Evolutionary conservation across 2,797 vertebrate genomes (phyloP).

Genomic region (Pyrocephalus nanus): DNA sequence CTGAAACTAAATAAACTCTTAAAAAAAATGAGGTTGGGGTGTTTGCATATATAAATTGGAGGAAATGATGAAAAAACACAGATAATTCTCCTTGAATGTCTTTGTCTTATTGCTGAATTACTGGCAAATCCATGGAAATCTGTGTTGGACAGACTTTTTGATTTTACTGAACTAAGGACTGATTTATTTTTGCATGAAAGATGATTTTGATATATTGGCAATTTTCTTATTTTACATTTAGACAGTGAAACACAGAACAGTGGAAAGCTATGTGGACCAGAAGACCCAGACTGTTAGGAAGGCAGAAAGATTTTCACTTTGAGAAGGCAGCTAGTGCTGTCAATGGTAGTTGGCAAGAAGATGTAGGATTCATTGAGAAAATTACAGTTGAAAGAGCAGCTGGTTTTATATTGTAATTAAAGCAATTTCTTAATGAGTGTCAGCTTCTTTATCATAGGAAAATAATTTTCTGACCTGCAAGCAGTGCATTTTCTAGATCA

Average conservation of each 20-base stretch:
- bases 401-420: neutral
- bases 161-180: neutral
- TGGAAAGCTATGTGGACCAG: neutral
- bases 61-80: neutral
- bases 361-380: neutral
- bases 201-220: neutral
- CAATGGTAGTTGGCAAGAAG: neutral
- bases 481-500: neutral
- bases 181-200: neutral
- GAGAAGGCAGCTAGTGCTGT: neutral
- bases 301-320: neutral
- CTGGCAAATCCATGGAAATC: neutral
- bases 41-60: neutral
- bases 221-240: neutral
- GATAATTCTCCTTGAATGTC: neutral
- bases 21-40: fast-evolving
- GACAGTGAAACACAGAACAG: neutral
- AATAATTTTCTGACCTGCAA: neutral
- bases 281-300: neutral
- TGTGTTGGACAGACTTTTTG: neutral
- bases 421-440: neutral
- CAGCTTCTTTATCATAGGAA: neutral
- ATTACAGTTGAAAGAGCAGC: neutral
- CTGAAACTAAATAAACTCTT: neutral
- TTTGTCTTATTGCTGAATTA: neutral